Conservation (phyloP, 2,888 invertebrate genomes). For the Electrophaes corylata region DNA sequence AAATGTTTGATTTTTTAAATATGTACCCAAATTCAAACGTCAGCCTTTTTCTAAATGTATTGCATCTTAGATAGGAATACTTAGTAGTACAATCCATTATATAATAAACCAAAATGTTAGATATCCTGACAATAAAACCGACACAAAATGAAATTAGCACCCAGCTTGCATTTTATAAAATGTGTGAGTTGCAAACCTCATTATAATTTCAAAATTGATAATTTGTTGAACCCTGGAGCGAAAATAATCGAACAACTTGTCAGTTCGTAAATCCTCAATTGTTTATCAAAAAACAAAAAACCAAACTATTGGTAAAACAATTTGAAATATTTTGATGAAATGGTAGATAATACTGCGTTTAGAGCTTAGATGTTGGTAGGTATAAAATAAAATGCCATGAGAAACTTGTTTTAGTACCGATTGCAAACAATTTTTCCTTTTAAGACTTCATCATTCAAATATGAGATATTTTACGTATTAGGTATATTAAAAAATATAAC, state of each 20-base stretch:
- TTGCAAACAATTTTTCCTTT: constrained; percentile 40
- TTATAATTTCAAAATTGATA: constrained; percentile 58
- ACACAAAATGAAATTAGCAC: background rate
- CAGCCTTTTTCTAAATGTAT: too few species aligned
- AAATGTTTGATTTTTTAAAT: too few species aligned
- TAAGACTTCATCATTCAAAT: background rate
- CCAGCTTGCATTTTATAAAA: constrained; percentile 1
- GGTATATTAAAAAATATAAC: too few species aligned
- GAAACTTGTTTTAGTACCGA: constrained; percentile 68
- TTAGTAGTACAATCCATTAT: too few species aligned
- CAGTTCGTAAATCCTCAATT: constrained; percentile 66
- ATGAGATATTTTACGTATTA: too few species aligned
- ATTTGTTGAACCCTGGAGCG: constrained; percentile 55
- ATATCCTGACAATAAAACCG: too few species aligned
- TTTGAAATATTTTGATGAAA: constrained; percentile 69
- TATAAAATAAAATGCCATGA: constrained; percentile 58
- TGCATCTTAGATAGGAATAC: too few species aligned
- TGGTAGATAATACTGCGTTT: constrained; percentile 63
- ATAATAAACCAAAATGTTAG: too few species aligned
- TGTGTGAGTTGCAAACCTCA: constrained; percentile 31
- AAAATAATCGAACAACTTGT: constrained; percentile 56
- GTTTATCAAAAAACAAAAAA: constrained; percentile 40
- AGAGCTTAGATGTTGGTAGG: constrained; percentile 56
- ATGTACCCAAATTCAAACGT: too few species aligned
- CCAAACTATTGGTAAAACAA: constrained; percentile 59